Conservation (phyloP, 1,140 invertebrate species). For the Drosophila ogumai region DNA sequence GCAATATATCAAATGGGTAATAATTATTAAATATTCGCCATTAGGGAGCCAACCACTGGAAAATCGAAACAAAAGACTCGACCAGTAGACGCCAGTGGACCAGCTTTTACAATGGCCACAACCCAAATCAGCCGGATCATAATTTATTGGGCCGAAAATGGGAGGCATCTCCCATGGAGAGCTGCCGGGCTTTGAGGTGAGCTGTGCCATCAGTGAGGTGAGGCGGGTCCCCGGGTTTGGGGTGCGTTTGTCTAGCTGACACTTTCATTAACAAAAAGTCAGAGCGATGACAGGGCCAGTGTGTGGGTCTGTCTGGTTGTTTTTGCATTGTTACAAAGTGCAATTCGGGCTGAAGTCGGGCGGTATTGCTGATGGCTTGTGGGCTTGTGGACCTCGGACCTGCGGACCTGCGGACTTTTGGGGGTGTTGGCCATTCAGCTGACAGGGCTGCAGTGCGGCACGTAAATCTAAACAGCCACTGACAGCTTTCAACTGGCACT, state of each 20-base stretch:
- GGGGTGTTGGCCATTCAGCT: conserved; percentile 61
- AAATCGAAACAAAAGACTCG: conserved; percentile 31
- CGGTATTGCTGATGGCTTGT: background rate
- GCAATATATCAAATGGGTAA: conserved; percentile 18
- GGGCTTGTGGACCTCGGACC: conserved; percentile 25
- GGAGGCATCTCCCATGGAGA: conserved; percentile 37
- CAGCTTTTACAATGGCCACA: conserved; percentile 41
- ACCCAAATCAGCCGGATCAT: conserved; percentile 76
- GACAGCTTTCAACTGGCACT: conserved; percentile 73
- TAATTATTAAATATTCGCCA: conserved; percentile 37
- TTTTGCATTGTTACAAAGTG: conserved; percentile 81
- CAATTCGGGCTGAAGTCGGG: conserved; percentile 30
- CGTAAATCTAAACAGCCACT: conserved; percentile 82
- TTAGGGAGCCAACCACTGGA: conserved; percentile 11
- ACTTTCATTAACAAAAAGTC: conserved; percentile 83
- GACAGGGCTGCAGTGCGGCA: conserved; percentile 79
- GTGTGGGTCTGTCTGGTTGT: conserved; percentile 43
- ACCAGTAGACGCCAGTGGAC: conserved; percentile 8
- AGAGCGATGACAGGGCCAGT: conserved; percentile 68
- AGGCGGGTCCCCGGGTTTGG: conserved; percentile 9
- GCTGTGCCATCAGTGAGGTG: conserved; percentile 11
- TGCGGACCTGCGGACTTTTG: conserved; percentile 38
- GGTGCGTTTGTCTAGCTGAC: conserved; percentile 77
- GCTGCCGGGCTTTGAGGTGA: conserved; percentile 9
- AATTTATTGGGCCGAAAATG: conserved; percentile 74